Conservation (phyloP, 2,797 vertebrate species). For the Tympanoctomys barrerae region DNA sequence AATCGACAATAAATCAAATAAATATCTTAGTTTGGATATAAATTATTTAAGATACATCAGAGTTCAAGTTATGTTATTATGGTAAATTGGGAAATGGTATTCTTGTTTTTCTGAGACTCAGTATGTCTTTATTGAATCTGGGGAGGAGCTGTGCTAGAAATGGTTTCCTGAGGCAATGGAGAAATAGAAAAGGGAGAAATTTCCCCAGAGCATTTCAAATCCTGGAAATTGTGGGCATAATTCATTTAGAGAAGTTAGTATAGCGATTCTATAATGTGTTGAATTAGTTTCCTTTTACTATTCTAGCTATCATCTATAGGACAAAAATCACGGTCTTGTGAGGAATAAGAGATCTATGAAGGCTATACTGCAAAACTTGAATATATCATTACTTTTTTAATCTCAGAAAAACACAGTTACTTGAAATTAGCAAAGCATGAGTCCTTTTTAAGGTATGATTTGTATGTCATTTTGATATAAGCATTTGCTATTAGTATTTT, state of each 20-base stretch:
- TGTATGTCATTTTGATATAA: neutral
- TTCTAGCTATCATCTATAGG: constrained; percentile 83
- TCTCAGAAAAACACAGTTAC: neutral
- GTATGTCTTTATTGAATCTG: neutral
- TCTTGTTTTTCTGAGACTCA: neutral
- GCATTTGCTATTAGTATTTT: neutral
- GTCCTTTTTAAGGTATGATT: neutral
- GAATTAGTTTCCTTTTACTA: constrained; percentile 79
- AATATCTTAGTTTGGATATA: constrained; percentile 80
- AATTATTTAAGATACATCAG: constrained; percentile 80
- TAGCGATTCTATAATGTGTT: constrained; percentile 82
- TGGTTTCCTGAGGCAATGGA: neutral
- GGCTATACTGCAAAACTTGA: constrained; percentile 73
- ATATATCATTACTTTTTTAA: neutral
- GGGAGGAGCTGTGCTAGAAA: neutral
- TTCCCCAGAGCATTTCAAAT: constrained; percentile 73
- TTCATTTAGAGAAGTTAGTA: constrained; percentile 80
- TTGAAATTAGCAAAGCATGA: neutral
- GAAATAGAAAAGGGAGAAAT: constrained; percentile 79
- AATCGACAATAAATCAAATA: constrained; percentile 80
- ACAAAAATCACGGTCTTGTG: constrained; percentile 77
- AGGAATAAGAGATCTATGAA: constrained; percentile 80
- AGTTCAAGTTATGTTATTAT: constrained; percentile 77
- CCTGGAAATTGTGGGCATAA: constrained; percentile 81
- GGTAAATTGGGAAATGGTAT: constrained; percentile 70